Base-by-base conservation (phyloP, 2,113 vertebrate genomes). In the Thunnus thynnus region DNA sequence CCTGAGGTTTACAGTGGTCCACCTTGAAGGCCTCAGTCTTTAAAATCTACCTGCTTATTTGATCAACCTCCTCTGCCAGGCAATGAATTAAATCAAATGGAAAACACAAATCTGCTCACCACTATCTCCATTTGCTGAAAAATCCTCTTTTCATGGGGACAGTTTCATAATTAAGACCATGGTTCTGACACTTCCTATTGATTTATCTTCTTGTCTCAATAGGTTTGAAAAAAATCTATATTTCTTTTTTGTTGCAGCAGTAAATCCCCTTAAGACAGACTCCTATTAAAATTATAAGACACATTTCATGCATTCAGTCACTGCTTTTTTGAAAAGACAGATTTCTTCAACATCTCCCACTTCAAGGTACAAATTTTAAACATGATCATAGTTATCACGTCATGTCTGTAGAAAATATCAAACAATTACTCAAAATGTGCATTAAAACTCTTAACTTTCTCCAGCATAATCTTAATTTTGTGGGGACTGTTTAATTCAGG, bases 291-390 rank as follows among this genome's bases (percentile, higher is more conserved):
- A 63, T 64, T 47, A 16, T 11, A 68, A 51, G 2, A 75, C 16
- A 13, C 18, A 58, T 60, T 20, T 10, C 25, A 73, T 81, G 18
- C 68, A 25, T 44, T 71, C 44, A 18, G 60, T 58, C 22, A 27
- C 48, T 70, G 65, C 7, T 51, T 73, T 57, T 62, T 51, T 62
- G 1, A 56, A 67, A 72, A 47, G 22, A 41, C 32, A 52, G 17
- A 32, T 56, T 41, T 32, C 14, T 60, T 46, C 32, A 3, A n/a
- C 3, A 6, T 78, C 13, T 32, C 20, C 3, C 13, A 7, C 18
- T 16, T 27, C 44, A 20, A 17, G 8, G 22, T 41, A 16, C 14
- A 50, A 5, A 0, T 20, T 67, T 61, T 12, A 57, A 56, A 68
- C 0, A 10, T 13, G 48, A 44, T 5, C 18, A 22, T 52, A 46